phyloP scores from a whole-genome alignment of 1,140 invertebrate genomes.

The Procambarus virginalis region DNA sequence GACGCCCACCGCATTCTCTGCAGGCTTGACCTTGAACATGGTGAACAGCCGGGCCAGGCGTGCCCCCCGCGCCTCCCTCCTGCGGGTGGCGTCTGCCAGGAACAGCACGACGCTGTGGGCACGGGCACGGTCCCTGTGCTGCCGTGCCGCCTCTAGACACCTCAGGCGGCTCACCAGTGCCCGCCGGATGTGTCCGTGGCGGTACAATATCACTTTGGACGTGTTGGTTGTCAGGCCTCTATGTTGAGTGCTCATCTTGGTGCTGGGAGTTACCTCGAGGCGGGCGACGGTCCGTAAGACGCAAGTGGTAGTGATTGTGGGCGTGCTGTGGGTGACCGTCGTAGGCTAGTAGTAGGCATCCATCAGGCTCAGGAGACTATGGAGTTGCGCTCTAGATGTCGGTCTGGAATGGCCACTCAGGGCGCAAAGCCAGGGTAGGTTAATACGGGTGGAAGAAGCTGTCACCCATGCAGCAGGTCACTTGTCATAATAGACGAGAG shows the following conservation, averaged over 20 bases:
- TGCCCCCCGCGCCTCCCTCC: constrained; percentile 23
- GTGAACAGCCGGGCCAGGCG: constrained; percentile 16
- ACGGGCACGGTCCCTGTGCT: constrained; percentile 2
- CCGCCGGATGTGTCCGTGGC: constrained; percentile 21
- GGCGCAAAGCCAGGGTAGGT: too few relatives aligned
- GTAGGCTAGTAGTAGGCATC: neutral
- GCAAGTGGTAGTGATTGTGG: neutral
- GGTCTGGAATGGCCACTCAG: too few relatives aligned
- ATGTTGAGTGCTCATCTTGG: neutral
- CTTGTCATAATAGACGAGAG: constrained; percentile 33
- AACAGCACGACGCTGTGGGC: constrained; percentile 34
- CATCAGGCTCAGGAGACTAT: too few relatives aligned
- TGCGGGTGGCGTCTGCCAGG: constrained; percentile 25
- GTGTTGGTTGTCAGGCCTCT: neutral
- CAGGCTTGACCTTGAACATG: constrained; percentile 31
- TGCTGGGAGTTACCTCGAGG: neutral
- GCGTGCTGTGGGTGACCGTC: neutral
- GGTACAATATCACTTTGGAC: constrained; percentile 27
- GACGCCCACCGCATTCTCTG: constrained; percentile 16
- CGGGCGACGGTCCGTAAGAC: neutral
- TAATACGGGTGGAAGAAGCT: too few relatives aligned
- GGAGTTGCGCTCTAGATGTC: too few relatives aligned
- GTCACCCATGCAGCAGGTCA: neutral
- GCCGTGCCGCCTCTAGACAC: neutral
- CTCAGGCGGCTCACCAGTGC: neutral